phyloP scores from a whole-genome alignment of 2,113 vertebrate genomes.

The Micromys minutus region DNA sequence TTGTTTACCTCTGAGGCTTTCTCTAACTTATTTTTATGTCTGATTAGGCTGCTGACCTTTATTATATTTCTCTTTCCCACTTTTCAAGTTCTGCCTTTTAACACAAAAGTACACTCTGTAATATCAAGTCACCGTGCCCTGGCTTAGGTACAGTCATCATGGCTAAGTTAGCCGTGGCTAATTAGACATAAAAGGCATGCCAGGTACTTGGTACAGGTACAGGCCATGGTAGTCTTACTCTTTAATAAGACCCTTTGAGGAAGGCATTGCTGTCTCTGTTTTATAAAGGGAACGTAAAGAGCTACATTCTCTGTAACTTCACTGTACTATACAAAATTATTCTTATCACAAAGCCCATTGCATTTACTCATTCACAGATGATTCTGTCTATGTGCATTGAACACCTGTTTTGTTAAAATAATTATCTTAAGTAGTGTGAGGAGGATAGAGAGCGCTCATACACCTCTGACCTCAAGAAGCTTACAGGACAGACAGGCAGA shows the following conservation, averaged over 20 bases:
- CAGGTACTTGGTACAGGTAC: not conserved
- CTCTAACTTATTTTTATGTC: not conserved
- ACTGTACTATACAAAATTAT: not conserved
- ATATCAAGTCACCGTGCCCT: not conserved
- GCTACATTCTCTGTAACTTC: not conserved
- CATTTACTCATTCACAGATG: not conserved
- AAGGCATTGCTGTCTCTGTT: not conserved
- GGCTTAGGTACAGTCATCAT: not conserved
- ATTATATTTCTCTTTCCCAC: not conserved
- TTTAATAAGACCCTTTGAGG: not conserved
- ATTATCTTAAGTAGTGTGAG: not conserved
- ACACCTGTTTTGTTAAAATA: not conserved
- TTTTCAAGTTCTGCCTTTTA: not conserved
- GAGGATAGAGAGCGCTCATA: not conserved
- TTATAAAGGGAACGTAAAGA: not conserved
- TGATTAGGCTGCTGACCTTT: not conserved
- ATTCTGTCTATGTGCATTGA: not conserved
- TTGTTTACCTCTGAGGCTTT: conserved; percentile 45
- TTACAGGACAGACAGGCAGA: not conserved
- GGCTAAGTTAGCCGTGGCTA: not conserved
- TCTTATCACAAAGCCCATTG: not conserved
- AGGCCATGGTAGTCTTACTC: not conserved
- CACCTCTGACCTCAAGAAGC: not conserved
- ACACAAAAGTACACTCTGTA: not conserved
- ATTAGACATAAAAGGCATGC: not conserved